Base-by-base conservation (phyloP, 2,113 vertebrate species). In the Glareola pratincola region DNA sequence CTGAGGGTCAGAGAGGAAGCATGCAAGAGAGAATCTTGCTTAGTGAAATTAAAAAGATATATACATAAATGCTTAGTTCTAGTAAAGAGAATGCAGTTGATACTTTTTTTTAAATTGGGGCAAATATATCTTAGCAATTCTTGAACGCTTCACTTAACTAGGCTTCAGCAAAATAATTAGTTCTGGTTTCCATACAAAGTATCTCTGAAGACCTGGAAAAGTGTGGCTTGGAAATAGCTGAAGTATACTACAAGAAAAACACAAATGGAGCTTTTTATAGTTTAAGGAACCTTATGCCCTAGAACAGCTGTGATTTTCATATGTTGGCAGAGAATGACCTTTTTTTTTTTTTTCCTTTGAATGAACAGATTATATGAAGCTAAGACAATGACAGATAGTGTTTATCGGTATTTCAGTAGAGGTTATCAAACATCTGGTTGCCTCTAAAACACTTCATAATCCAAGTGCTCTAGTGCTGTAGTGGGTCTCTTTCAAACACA, bases 231-330 rank as follows among this genome's bases (percentile, higher is more conserved):
- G 60, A 89, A 86, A 85, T 91, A 92, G 79, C 27, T 76, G 59
- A 82, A 76, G 26, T 62, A 17, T 63, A 53, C 30, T 71, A 34
- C 30, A 53, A 75, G 68, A 93, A n/a, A 60, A 88, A 78, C 94
- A 90, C 48, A 88, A 87, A 78, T 41, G 36, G 18, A 75, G 56
- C 69, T 88, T 85, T 88, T 77, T 87, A 37, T 88, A 74, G 56
- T 67, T 63, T 54, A 85, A 71, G 57, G 67, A 85, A 88, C 41
- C 15, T 68, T 76, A 57, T 29, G 56, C 64, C 36, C 60, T 75
- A 50, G 54, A 78, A 37, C 80, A 97, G 76, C 96, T 95, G 74
- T 88, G 78, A 78, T 94, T 94, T 94, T 88, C 27, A 3, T 92
- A 56, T 36, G 64, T 64, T 68, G 59, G 39, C 72, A 72, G 32